Evolutionary conservation across 2,888 invertebrate species (phyloP), one percentile per base, ranked within the genome.

Genomic region (Tetrapedia diversipes): DNA sequence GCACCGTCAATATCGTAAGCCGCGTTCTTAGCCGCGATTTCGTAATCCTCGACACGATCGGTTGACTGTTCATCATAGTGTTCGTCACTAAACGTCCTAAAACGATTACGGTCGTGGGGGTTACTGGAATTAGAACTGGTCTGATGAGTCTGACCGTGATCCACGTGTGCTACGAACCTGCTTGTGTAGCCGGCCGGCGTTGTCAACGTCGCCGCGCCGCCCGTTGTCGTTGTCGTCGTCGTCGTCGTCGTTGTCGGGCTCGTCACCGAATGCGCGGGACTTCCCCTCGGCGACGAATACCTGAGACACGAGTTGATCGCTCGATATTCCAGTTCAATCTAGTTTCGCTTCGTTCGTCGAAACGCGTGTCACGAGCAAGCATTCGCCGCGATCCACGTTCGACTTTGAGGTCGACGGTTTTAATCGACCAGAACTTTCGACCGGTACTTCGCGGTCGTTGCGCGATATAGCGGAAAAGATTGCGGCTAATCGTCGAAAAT

Each of bases 101-200:
- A 90, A 91, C 87, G 89, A 90, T 89, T 84, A 89, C 89, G 85
- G 86, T 87, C 87, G 87, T 89, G 88, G 89, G 90, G 86, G 85
- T 91, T 89, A 90, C 87, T 90, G 88, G 89, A 89, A 86, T 90
- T 89, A 88, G 88, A 89, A 88, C 82, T 87, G 86, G 88, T 87
- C 87, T 88, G 87, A 89, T 77, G 79, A 74, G 67, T 70, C 64
- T 78, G 82, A 78, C 68, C 77, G 81, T 83, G 78, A 69, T 73
- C 80, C 79, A 80, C 78, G 84, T 84, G 78, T 74, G 83, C 87
- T 91, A 92, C 91, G 91, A 91, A 92, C 92, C 95, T 94, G 93
- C 95, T 96, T 89, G 95, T 95, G 92, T 96, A 96, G 92, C 93
- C 93, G 92, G 92, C 92, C 88, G 92, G 89, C 65, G 83, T 77